Base-by-base conservation (phyloP, 2,797 vertebrate species). In the Glossophaga mutica region DNA sequence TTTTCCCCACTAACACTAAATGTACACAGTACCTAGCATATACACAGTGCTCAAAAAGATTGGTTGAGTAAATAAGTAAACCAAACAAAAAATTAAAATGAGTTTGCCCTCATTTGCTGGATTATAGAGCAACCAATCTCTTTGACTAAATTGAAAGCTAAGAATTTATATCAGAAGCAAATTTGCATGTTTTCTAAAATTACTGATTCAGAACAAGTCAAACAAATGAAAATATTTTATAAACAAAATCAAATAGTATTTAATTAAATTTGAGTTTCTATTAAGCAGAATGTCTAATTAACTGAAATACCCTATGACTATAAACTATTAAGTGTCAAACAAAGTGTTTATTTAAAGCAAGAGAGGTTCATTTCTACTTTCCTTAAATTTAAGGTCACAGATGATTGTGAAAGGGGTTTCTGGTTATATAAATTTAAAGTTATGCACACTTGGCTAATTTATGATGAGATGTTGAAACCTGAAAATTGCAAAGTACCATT, bases 211-310 rank as follows among this genome's bases (percentile, higher is more conserved):
- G 52, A 95, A 71, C 6, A 94, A 93, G 52, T 89, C 57, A 94
- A 77, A 87, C 11, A 48, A 48, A 73, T 82, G 39, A 65, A 94
- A 79, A 71, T 84, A 77, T 59, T 92, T 95, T 91, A 94, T 86
- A 42, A 90, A 76, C 22, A 94, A 92, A 94, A 90, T 85, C 48
- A 91, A 96, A 87, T 14, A 39, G 29, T 39, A 77, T 68, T 96
- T 87, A 82, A 77, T 96, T 87, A 82, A 77, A 88, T 74, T 94
- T 42, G 81, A 87, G 55, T 86, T 86, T 6, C 57, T 68, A 2
- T 24, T 93, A 91, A 8, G 37, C 76, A 68, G 11, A 46, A 52
- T 68, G 68, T 81, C 22, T 81, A 74, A 67, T 42, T 81, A 59
- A n/a, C n/a, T 32, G 46, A 95, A 87, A 87, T 65, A 82, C 7